Evolutionary conservation across 2,888 invertebrate genomes (phyloP), one percentile per base, ranked within the genome.

Genomic region (Caenorhabditis afra): DNA sequence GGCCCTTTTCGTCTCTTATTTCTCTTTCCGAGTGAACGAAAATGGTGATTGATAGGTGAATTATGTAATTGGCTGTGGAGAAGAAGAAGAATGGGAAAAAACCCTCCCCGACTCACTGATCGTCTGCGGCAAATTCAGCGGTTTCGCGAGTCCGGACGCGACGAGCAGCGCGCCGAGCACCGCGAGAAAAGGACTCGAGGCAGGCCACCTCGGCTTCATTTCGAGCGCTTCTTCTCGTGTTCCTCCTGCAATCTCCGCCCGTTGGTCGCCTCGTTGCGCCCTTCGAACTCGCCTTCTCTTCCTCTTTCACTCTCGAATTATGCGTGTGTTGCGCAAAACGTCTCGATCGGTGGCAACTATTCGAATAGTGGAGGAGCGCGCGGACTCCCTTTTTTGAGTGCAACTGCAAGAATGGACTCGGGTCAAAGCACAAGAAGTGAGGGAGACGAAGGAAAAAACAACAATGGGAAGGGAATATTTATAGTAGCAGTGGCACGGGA

Each of bases 111-210:
- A 83, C 82, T 79, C 62, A 83, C 82, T 75, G 49, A 83, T 83
- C 52, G 82, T 83, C 61, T 83, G 82, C 20, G 82, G 82, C 47
- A 83, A 55, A 61, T 79, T 71, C 39, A 83, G 39, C 45, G 82
- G 82, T 53, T 79, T 79, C 37, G 79, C 71, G 20, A 55, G 16
- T 5, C 61, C 35, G 18, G 45, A 12, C n/a, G 57, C 23, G 16
- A 55, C 8, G 23, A 52, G 29, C 16, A 70, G 52, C 23, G 35
- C 14, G 14, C 50, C 23, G 57, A 49, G 22, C 47, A 47, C 18
- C 65, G 59, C 18, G 50, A 71, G 65, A 65, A 78, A 47, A 39
- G 39, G 55, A 53, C 58, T 61, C 70, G 70, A 70, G 70, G 64
- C 61, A 20, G 52, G 78, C 78, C 78, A 67, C 66, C 78, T 66